Percentiles rank a stretch among this genome's conserved stretches.
phyloP scores from a whole-genome alignment of 2,888 invertebrate genomes.

The Heteropelma amictum region DNA sequence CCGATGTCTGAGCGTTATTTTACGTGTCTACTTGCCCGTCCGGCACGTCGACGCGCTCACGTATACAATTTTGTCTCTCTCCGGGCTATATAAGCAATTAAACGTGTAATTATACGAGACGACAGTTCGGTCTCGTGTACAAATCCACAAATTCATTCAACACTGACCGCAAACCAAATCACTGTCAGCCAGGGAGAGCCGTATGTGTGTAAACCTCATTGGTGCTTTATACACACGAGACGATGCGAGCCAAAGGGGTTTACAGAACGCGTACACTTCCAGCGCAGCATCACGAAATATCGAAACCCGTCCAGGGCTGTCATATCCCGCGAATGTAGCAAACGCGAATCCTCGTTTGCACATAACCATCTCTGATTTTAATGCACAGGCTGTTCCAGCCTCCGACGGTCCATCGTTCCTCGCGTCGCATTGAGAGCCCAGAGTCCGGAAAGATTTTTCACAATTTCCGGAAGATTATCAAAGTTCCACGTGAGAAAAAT shows the following conservation, averaged over 20 bases:
- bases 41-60: not conserved
- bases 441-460: too few relatives aligned
- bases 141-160: slow-evolving; percentile 68
- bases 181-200: slow-evolving; percentile 63
- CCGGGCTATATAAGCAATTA: slow-evolving; percentile 69
- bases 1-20: not conserved
- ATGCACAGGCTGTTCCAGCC: not conserved
- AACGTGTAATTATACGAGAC: slow-evolving; percentile 72
- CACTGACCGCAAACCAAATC: slow-evolving; percentile 72
- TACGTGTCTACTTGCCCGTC: not conserved
- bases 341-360: not conserved
- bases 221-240: not conserved
- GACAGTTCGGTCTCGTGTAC: slow-evolving; percentile 61
- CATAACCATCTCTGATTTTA: not conserved
- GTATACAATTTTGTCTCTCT: not conserved
- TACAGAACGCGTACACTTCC: not conserved
- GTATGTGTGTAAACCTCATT: slow-evolving; percentile 1
- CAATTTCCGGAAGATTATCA: too few relatives aligned
- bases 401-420: too few relatives aligned
- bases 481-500: too few relatives aligned
- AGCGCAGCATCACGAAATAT: slow-evolving; percentile 30
- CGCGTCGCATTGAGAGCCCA: too few relatives aligned
- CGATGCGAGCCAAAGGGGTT: not conserved
- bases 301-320: slow-evolving; percentile 42
- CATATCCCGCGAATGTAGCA: slow-evolving; percentile 35